Base-by-base conservation (phyloP, 2,888 invertebrate genomes). In the Tetrapedia diversipes region DNA sequence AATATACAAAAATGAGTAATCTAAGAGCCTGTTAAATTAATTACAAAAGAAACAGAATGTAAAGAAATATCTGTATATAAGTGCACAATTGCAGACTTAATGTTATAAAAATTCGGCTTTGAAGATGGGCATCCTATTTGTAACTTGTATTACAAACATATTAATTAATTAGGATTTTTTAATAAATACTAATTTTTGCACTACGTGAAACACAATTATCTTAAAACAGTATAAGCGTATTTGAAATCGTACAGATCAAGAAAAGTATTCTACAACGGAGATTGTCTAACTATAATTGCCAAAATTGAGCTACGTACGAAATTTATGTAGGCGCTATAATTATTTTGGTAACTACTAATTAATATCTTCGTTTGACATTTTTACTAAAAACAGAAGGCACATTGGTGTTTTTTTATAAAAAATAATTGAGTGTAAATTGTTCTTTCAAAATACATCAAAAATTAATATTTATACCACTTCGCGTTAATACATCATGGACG, bases 41-140 rank as follows among this genome's bases (percentile, higher is more conserved):
- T n/a, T 32, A 45, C 39, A 45, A 19, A 66, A 22, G n/a, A 37
- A 37, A 27, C 16, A 27, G 10, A 45, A 19, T 45, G 16, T 63
- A 64, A n/a, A 63, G 72, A 74, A 65, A 66, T 74, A 79, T 37
- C 47, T 68, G 8, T 59, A 37, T 43, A 27, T 27, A 65, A 47
- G n/a, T 57, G 49, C 14, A 49, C 22, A 39, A 19, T 22, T 53
- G 39, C 10, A 37, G n/a, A 61, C 45, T 51, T 54, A 59, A 47
- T 7, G 16, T n/a, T 49, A 53, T 53, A 8, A n/a, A 39, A 54
- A 72, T 60, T 65, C 22, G 54, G 10, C 24, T 37, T 49, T 10
- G n/a, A 39, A 37, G 63, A 56, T 22, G 39, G n/a, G 4, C 19
- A 24, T 6, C 32, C 6, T 19, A 63, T 34, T 34, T 16, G n/a